Evolutionary conservation across 2,888 invertebrate genomes (phyloP).

Genomic region (Craniophora ligustri): DNA sequence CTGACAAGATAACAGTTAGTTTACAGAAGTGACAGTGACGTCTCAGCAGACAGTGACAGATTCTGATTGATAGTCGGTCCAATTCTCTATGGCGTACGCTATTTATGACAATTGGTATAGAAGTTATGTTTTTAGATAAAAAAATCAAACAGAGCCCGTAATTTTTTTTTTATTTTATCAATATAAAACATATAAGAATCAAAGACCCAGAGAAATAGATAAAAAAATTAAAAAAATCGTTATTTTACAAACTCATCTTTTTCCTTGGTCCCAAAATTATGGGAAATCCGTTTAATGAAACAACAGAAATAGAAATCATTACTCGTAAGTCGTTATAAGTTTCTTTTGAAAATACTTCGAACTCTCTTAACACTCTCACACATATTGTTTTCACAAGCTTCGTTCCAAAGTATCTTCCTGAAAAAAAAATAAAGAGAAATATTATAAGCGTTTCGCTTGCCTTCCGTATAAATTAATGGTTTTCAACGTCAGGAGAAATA

Average conservation of each 20-base stretch:
- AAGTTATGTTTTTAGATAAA: neutral
- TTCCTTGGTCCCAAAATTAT: constrained; percentile 65
- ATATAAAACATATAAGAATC: neutral
- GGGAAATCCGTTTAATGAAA: constrained; percentile 67
- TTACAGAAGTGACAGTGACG: neutral
- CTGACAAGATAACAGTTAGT: constrained; percentile 8
- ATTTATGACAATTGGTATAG: no score
- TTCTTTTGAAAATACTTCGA: constrained; percentile 63
- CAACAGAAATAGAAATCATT: constrained; percentile 70
- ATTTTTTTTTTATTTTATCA: constrained; percentile 3
- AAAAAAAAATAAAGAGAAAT: constrained; percentile 35
- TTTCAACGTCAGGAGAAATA: constrained; percentile 46
- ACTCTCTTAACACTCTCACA: constrained; percentile 67
- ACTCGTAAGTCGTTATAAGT: constrained; percentile 69
- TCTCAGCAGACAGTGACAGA: no score
- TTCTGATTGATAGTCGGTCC: neutral
- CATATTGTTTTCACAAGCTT: constrained; percentile 75
- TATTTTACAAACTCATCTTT: neutral
- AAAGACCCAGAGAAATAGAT: no score
- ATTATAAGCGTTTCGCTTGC: no score
- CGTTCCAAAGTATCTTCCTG: constrained; percentile 75
- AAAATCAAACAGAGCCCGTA: neutral
- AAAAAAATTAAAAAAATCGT: neutral
- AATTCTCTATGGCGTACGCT: no score
- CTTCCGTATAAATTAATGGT: no score